phyloP scores from a whole-genome alignment of 1,140 invertebrate species.

The Caenorhabditis latens region DNA sequence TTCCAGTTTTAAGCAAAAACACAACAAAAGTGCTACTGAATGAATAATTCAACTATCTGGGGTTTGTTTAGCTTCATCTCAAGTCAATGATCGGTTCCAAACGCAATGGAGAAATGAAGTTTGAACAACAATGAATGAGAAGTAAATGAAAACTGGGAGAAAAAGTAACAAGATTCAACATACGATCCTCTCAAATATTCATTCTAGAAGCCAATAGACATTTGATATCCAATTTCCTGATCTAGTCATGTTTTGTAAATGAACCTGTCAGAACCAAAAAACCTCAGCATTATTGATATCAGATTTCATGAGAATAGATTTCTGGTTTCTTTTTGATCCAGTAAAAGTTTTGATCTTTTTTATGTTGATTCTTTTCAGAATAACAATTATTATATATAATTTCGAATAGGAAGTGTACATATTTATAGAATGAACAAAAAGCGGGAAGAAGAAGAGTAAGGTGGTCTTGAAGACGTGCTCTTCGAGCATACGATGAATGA shows the following conservation, averaged over 20 bases:
- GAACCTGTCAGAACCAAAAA: background rate
- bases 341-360: background rate
- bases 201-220: constrained; percentile 5
- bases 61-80: no score
- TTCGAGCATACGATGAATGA: no score
- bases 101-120: background rate
- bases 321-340: background rate
- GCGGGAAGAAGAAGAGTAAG: no score
- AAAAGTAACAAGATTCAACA: no score
- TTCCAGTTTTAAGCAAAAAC: no score
- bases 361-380: no score
- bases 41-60: no score
- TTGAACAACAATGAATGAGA: background rate
- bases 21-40: no score
- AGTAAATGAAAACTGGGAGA: no score
- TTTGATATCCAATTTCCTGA: constrained; percentile 43
- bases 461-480: no score
- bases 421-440: constrained; percentile 3
- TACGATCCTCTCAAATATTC: background rate
- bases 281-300: background rate
- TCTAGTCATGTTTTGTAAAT: constrained; percentile 14
- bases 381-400: no score
- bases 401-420: background rate
- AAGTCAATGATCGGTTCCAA: no score
- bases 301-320: background rate